Conservation (phyloP, 2,888 invertebrate genomes). For the Diarsia rubi region DNA sequence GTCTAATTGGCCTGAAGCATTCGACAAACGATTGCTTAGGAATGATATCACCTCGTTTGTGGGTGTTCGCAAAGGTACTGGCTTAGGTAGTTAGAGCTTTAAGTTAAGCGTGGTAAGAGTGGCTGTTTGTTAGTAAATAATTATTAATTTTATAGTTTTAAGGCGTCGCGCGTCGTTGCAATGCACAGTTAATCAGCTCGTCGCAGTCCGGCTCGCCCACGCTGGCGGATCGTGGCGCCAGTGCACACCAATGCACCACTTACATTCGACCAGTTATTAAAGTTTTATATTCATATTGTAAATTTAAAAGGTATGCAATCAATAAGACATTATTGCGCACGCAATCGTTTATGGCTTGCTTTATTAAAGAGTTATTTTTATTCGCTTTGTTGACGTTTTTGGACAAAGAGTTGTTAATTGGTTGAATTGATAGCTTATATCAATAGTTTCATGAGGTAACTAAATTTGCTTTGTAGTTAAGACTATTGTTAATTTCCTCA, state of each 20-base stretch:
- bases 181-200: constrained; percentile 82
- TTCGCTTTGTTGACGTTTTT: neutral
- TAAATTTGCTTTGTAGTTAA: neutral
- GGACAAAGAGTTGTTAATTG: constrained; percentile 22
- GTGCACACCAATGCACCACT: constrained; percentile 70
- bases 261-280: constrained; percentile 72
- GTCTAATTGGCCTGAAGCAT: constrained; percentile 50
- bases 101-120: constrained; percentile 51
- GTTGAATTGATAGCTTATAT: neutral
- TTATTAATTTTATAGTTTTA: constrained; percentile 76
- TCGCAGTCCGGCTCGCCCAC: constrained; percentile 84
- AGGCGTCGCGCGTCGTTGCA: constrained; percentile 74
- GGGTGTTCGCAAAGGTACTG: constrained; percentile 59
- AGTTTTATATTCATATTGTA: constrained; percentile 68
- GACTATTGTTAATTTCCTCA: constrained; percentile 2
- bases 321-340: constrained; percentile 45
- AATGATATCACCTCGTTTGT: constrained; percentile 58
- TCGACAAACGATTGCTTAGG: constrained; percentile 46
- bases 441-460: constrained; percentile 4
- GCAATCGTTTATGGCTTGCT: constrained; percentile 36
- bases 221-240: constrained; percentile 73
- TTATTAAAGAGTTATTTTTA: constrained; percentile 23
- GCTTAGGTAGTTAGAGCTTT: constrained; percentile 52
- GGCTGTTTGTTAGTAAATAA: constrained; percentile 66
- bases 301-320: constrained; percentile 65